These are phyloP conservation scores for Tromatobia lineatoria DNA, from an alignment of 2,888 invertebrate species.

Conservation along the genomic window DNA sequence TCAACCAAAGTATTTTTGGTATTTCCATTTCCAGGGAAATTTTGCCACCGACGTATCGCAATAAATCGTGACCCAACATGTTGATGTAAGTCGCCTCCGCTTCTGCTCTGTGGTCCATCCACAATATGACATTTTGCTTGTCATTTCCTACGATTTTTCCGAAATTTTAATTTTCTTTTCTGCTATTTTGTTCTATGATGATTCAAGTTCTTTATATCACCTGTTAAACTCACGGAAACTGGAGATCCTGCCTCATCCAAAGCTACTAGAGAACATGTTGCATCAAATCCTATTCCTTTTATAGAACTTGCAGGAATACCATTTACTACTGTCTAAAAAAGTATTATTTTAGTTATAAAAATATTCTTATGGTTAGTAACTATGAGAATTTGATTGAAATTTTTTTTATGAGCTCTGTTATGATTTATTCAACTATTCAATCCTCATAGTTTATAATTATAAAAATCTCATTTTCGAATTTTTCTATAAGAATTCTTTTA, in stretches of 20 bases:
- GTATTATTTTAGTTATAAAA: neutral
- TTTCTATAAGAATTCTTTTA: too few relatives aligned
- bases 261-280: slow-evolving; percentile 96
- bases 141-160: slow-evolving; percentile 86
- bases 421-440: too few relatives aligned
- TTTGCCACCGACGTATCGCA: slow-evolving; percentile 95
- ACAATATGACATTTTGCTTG: slow-evolving; percentile 89
- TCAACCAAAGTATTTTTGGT: slow-evolving; percentile 97
- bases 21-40: slow-evolving; percentile 99
- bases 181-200: neutral
- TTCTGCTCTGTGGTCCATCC: slow-evolving; percentile 93
- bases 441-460: too few relatives aligned
- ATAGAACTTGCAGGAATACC: slow-evolving; percentile 87
- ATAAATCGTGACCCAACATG: slow-evolving; percentile 90
- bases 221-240: slow-evolving; percentile 90
- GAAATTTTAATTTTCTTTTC: neutral
- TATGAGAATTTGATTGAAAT: neutral
- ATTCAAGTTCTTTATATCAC: slow-evolving; percentile 79
- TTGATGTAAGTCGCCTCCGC: slow-evolving; percentile 94
- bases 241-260: slow-evolving; percentile 90
- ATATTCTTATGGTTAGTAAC: neutral
- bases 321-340: slow-evolving; percentile 87
- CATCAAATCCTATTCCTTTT: slow-evolving; percentile 97
- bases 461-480: too few relatives aligned
- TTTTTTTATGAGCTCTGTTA: too few relatives aligned